Base-by-base conservation (phyloP, 2,888 invertebrate species). In the Amblyjoppa fuscipennis region DNA sequence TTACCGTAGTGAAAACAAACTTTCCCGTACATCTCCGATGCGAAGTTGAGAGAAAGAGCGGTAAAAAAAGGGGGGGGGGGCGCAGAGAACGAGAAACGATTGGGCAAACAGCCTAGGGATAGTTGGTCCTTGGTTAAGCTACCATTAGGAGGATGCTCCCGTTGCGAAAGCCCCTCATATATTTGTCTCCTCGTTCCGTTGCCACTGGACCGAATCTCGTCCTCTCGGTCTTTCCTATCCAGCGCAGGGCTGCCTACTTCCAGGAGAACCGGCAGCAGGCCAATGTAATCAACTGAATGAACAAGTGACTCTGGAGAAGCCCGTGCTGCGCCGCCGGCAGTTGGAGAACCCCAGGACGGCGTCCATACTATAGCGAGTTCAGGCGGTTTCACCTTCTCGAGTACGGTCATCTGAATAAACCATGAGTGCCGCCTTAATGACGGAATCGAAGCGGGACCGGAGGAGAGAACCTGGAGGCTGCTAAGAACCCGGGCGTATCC, bases 251-350 rank as follows among this genome's bases (percentile, higher is more conserved):
- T 64, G 73, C 75, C 66, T 89, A 88, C 85, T 88, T 88, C 87
- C 71, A 81, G 87, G 88, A 69, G 80, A 49, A 61, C 41, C 66
- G 41, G 41, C 41, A 77, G 68, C 74, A 49, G 68, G 77, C 89
- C 90, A 89, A 89, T 90, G 91, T 91, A 92, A 92, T 92, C 91
- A 91, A 91, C 89, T 89, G 91, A 92, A 92, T 91, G 92, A 92
- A 91, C 92, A 90, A 92, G 91, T 91, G 90, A 91, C 91, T 91
- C 91, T 86, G 80, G 91, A 91, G 91, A 89, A 87, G 31, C 13
- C 86, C 88, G 86, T 86, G 88, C 88, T 88, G 81, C 83, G 88
- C 86, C 86, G 76, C 80, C 82, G 86, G 84, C 88, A 87, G 83
- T 84, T 81, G 84, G 86, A 88, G 80, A 88, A 86, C 81, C 88